Base-by-base conservation (phyloP, 2,113 vertebrate species). In the Cinclus mexicanus region DNA sequence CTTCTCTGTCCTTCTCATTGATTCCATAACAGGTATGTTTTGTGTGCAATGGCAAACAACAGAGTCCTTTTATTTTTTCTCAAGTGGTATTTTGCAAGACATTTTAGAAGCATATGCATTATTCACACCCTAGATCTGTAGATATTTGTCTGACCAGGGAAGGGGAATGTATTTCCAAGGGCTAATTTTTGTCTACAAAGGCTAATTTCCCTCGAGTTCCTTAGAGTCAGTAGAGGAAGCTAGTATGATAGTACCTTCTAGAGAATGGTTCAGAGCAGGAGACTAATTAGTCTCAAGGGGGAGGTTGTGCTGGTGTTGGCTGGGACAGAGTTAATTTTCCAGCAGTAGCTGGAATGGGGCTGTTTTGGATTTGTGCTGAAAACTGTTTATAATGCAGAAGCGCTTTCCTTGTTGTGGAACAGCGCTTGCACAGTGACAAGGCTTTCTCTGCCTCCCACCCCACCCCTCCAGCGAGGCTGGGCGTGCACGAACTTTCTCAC, bases 111-210 rank as follows among this genome's bases (percentile, higher is more conserved):
- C 2, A 0, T 47, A 87, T 93, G 74, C 57, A 94, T 95, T 93
- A 93, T 92, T 95, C 90, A 96, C 24, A 41, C 69, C 29, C 33
- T 26, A 70, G 59, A 83, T 93, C 61, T 93, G 88, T 90, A 95
- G 85, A 83, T 95, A 94, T 94, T 94, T 94, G 88, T 93, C 55
- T 90, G 59, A 95, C 10, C 46, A 78, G 47, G 33, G 42, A 90
- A 89, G 12, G 20, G 63, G 26, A 94, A 83, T 83, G 18, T 63
- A 92, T 94, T 97, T 96, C 90, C 83, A 94, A 97, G 61, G 86
- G 79, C 92, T 93, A 93, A 94, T 97, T 97, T 96, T 96, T 94
- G 64, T 81, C 92, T 96, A 90, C 74, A 93, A 87, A 93, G 89
- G 39, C 72, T 97, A 96, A 92, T 97, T 94, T 96, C 92, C 96